Percentiles rank a stretch among this genome's conserved stretches.
These are phyloP conservation scores for Hylia prasina DNA, from an alignment of 2,113 vertebrate species.

Conservation along the genomic window DNA sequence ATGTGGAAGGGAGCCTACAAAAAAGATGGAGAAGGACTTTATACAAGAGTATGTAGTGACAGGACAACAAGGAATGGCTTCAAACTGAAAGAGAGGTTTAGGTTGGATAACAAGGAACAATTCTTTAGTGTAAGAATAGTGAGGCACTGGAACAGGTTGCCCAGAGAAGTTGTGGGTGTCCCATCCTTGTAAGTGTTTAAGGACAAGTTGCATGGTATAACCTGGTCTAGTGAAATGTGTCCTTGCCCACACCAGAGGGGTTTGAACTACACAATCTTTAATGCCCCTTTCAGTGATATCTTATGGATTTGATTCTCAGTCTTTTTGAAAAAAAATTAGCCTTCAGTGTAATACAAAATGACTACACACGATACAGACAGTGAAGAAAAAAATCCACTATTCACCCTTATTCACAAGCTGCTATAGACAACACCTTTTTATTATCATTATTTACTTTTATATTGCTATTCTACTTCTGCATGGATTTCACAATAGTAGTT, in stretches of 20 bases:
- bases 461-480: neutral
- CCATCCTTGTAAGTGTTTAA: neutral
- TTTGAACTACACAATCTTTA: neutral
- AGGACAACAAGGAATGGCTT: neutral
- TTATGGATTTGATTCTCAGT: neutral
- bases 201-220: neutral
- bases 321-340: neutral
- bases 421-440: neutral
- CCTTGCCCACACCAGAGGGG: no score
- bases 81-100: neutral
- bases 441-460: neutral
- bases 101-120: neutral
- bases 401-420: neutral
- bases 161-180: neutral
- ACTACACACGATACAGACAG: neutral
- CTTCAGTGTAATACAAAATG: neutral
- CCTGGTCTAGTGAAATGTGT: neutral
- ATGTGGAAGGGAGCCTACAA: neutral
- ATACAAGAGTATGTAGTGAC: neutral
- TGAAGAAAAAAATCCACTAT: neutral
- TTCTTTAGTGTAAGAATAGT: neutral
- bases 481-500: neutral
- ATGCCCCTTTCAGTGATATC: neutral
- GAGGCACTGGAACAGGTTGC: neutral
- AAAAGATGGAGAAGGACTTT: neutral